Conservation (phyloP, 2,888 invertebrate genomes). For the Cordilura impudica region DNA sequence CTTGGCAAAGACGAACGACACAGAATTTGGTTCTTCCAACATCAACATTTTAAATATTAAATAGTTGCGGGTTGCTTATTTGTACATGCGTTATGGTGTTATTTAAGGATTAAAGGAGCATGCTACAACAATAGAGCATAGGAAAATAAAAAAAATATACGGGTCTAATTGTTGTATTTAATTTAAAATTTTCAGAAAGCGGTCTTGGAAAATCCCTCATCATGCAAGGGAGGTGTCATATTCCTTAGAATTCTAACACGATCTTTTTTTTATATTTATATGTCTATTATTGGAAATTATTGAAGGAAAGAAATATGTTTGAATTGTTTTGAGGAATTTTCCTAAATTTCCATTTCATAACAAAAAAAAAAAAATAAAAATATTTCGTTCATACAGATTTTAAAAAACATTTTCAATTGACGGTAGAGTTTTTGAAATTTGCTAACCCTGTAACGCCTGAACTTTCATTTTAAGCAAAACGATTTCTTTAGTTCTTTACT, state of each 20-base stretch:
- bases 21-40: not conserved
- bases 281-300: not conserved
- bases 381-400: not conserved
- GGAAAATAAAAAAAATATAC: conserved; percentile 27
- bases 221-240: conserved; percentile 37
- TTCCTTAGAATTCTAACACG: conserved; percentile 9
- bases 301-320: too few relatives aligned
- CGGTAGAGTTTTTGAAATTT: too few relatives aligned
- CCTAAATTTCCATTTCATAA: not conserved
- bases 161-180: not conserved
- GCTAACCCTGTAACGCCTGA: too few relatives aligned
- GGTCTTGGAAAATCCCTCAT: not conserved
- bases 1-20: too few relatives aligned
- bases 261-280: not conserved
- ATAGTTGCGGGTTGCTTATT: conserved; percentile 5
- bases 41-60: not conserved
- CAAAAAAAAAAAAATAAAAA: not conserved
- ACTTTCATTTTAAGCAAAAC: too few relatives aligned
- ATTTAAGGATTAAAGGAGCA: conserved; percentile 38
- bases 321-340: not conserved
- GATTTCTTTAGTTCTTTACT: too few relatives aligned
- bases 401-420: not conserved
- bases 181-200: not conserved
- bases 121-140: not conserved
- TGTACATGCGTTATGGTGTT: conserved; percentile 19